Evolutionary conservation across 2,888 invertebrate species (phyloP).

Genomic region (Andrena chrysosceles): DNA sequence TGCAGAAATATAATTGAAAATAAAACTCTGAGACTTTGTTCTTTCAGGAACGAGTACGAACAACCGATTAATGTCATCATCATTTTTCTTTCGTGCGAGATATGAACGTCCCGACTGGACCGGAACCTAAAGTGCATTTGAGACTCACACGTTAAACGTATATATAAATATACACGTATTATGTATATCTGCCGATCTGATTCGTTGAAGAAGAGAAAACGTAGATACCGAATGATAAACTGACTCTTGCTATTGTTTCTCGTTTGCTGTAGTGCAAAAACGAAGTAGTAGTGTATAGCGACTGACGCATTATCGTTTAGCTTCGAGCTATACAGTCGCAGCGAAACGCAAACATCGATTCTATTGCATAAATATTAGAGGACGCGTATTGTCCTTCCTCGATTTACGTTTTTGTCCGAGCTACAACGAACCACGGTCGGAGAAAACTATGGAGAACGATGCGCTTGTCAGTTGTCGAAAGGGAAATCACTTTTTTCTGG

Average conservation of each 20-base stretch:
- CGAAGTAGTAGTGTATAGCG: conserved; percentile 46
- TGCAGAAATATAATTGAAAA: conserved; percentile 62
- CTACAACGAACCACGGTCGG: conserved; percentile 52
- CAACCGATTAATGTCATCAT: not conserved
- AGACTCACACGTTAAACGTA: conserved; percentile 25
- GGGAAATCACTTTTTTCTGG: not conserved
- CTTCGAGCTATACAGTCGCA: conserved; percentile 75
- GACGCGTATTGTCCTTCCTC: conserved; percentile 33
- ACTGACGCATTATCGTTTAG: conserved; percentile 70
- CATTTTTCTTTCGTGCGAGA: not conserved
- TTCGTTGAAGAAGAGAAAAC: conserved; percentile 21
- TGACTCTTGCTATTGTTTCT: conserved; percentile 46
- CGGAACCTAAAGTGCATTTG: conserved; percentile 68
- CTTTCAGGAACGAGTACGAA: conserved; percentile 10
- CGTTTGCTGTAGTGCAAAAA: conserved; percentile 43
- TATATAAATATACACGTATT: conserved; percentile 39
- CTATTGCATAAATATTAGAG: conserved; percentile 53
- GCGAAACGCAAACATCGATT: conserved; percentile 66
- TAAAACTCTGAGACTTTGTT: conserved; percentile 28
- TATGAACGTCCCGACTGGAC: conserved; percentile 56
- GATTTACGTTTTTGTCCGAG: conserved; percentile 46
- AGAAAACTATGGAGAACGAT: conserved; percentile 25
- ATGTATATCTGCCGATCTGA: conserved; percentile 44
- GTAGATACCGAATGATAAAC: conserved; percentile 7
- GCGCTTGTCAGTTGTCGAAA: not conserved